A percentile compares a stretch with the other conserved stretches of the same genome.
These are phyloP conservation scores for Chloroceryle amazona DNA, from an alignment of 2,797 vertebrate species.

Conservation along the genomic window DNA sequence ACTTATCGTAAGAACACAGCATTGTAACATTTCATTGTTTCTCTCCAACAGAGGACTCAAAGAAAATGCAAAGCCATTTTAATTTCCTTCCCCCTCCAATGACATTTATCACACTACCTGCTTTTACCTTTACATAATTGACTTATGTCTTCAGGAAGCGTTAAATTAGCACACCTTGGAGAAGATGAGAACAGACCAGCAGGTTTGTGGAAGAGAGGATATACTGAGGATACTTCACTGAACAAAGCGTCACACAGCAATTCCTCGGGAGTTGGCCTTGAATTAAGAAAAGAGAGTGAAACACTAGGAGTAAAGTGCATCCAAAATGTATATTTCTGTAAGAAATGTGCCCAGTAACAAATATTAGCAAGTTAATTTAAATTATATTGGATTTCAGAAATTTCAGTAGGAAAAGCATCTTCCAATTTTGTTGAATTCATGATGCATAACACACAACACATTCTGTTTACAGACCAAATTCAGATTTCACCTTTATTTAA, in stretches of 20 bases:
- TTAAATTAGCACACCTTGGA: conserved; percentile 91
- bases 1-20: not conserved
- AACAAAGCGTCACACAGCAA: conserved; percentile 89
- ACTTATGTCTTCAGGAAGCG: conserved; percentile 93
- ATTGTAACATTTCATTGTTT: not conserved
- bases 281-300: not conserved
- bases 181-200: conserved; percentile 92
- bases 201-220: conserved; percentile 86
- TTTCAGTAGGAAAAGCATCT: not conserved
- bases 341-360: not conserved
- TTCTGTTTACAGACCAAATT: not conserved
- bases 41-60: not conserved
- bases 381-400: not conserved
- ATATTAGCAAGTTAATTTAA: not conserved
- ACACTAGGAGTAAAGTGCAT: not conserved
- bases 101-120: not conserved
- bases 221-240: conserved; percentile 83
- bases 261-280: conserved; percentile 89
- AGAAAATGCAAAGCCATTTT: not conserved
- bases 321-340: not conserved
- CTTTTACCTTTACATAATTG: conserved; percentile 92
- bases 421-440: not conserved
- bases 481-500: not conserved
- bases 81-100: not conserved
- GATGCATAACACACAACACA: accelerated